Evolutionary conservation across 2,113 vertebrate species (phyloP).

Genomic region (Agapornis roseicollis): DNA sequence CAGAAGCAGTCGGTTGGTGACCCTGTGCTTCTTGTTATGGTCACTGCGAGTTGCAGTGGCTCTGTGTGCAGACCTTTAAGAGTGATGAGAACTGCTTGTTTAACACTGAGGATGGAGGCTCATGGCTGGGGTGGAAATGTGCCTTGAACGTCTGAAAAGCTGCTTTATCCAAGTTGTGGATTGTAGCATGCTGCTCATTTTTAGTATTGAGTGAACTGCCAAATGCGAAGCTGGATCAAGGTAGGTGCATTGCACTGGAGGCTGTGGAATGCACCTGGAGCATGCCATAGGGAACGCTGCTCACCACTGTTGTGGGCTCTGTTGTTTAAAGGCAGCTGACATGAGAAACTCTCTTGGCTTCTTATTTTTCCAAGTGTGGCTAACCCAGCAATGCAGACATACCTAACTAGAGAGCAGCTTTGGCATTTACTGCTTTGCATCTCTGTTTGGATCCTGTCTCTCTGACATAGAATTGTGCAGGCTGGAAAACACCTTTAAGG

Average conservation of each 20-base stretch:
- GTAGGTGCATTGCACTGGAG: neutral
- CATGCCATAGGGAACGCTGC: neutral
- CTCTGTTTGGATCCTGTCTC: neutral
- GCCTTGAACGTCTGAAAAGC: neutral
- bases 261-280: neutral
- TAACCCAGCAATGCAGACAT: neutral
- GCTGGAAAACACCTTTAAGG: neutral
- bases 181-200: rapidly evolving
- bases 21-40: neutral
- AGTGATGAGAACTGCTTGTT: neutral
- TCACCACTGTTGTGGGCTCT: neutral
- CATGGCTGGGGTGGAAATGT: neutral
- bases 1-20: neutral
- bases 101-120: neutral
- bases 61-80: neutral
- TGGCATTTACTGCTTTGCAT: neutral
- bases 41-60: neutral
- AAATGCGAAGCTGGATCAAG: neutral
- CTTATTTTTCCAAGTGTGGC: neutral
- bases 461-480: neutral
- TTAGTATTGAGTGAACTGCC: neutral
- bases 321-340: neutral
- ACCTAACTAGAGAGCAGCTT: neutral
- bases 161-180: neutral
- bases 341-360: neutral